phyloP scores from a whole-genome alignment of 2,113 vertebrate genomes.

The Calyptomena viridis region DNA sequence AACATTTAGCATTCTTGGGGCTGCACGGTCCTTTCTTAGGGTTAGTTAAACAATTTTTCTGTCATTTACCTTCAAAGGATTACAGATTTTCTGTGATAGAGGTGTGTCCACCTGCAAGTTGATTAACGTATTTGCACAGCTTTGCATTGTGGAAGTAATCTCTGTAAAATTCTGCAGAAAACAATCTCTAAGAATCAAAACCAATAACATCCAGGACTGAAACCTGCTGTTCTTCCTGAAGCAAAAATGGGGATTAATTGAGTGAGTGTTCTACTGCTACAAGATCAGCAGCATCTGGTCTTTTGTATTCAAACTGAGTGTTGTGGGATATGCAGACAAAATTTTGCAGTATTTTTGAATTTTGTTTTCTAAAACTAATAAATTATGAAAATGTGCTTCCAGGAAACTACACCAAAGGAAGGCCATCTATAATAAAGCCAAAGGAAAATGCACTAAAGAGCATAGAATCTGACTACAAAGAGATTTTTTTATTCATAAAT shows the following conservation, averaged over 20 bases:
- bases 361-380: conserved; percentile 10
- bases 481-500: neutral
- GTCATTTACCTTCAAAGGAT: neutral
- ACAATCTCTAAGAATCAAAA: neutral
- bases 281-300: neutral
- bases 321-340: neutral
- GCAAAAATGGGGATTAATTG: neutral
- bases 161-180: neutral
- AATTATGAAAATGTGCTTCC: conserved; percentile 35
- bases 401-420: neutral
- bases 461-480: neutral
- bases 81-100: neutral
- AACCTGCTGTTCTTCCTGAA: neutral
- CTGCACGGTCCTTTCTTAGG: neutral
- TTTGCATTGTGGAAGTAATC: neutral
- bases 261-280: neutral
- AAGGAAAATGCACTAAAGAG: neutral
- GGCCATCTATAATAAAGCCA: neutral
- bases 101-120: neutral
- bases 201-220: neutral
- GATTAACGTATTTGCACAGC: neutral
- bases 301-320: neutral
- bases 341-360: neutral
- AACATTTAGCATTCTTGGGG: neutral
- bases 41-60: neutral